Evolutionary conservation across 1,140 invertebrate species (phyloP).

Genomic region (Diachasmimorpha longicaudata): DNA sequence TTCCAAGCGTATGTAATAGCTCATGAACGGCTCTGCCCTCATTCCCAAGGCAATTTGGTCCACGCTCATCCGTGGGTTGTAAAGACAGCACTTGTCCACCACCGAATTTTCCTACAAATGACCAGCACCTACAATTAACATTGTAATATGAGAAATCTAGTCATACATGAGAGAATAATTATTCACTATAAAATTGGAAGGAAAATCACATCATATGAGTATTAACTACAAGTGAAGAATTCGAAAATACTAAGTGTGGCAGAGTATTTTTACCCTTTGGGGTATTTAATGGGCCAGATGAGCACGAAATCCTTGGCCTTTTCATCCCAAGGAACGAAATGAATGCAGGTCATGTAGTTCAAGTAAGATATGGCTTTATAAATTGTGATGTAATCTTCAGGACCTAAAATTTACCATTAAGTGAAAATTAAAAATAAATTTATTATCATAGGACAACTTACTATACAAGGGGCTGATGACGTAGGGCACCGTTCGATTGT

Average conservation of each 20-base stretch:
- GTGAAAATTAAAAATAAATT: too few species aligned
- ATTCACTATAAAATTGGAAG: too few species aligned
- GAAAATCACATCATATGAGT: too few species aligned
- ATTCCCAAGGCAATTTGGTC: conserved; percentile 67
- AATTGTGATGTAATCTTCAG: conserved; percentile 66
- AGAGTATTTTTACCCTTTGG: conserved; percentile 57
- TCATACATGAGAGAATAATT: too few species aligned
- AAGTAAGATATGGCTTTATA: conserved; percentile 66
- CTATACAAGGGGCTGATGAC: conserved; percentile 69
- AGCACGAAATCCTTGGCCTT: conserved; percentile 67
- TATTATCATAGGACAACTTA: conserved; percentile 42
- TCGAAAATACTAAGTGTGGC: too few species aligned
- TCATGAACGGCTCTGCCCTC: conserved; percentile 73
- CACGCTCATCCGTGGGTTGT: conserved; percentile 66
- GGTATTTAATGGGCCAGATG: conserved; percentile 71
- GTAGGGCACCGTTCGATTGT: conserved; percentile 67
- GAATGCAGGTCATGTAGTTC: conserved; percentile 69
- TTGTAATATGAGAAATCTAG: neutral
- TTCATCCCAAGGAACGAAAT: conserved; percentile 70
- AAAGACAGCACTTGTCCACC: conserved; percentile 72
- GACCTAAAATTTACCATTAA: conserved; percentile 55
- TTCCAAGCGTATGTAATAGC: conserved; percentile 70
- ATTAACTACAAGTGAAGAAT: too few species aligned
- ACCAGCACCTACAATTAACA: conserved; percentile 66
- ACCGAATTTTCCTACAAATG: conserved; percentile 70